A percentile compares a stretch with the other conserved stretches of the same genome.
Evolutionary conservation across 1,140 invertebrate species (phyloP).

Genomic region (Drosophila athabasca): DNA sequence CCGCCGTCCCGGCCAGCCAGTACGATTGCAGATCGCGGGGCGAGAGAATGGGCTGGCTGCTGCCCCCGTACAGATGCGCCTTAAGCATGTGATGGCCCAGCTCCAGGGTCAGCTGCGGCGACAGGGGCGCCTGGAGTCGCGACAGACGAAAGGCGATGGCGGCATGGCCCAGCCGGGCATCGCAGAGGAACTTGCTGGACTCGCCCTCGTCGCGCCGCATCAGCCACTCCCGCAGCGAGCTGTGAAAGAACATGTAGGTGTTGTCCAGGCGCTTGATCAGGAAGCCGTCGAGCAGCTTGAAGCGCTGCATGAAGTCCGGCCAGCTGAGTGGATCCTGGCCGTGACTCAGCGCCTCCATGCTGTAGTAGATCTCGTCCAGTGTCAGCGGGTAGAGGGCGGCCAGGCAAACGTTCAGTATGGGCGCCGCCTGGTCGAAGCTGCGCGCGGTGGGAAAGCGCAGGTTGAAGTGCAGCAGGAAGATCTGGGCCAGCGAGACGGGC

Average conservation of each 20-base stretch:
- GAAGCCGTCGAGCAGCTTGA: slow-evolving; percentile 92
- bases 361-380: slow-evolving; percentile 95
- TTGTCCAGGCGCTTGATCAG: slow-evolving; percentile 94
- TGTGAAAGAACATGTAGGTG: slow-evolving; percentile 98
- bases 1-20: slow-evolving; percentile 93
- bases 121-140: slow-evolving; percentile 92
- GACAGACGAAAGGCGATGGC: slow-evolving; percentile 95
- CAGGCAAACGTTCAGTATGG: slow-evolving; percentile 94
- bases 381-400: slow-evolving; percentile 95
- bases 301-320: slow-evolving; percentile 94
- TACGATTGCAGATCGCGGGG: slow-evolving; percentile 93
- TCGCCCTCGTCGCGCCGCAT: slow-evolving; percentile 95
- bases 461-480: slow-evolving; percentile 97
- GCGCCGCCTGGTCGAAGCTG: slow-evolving; percentile 94
- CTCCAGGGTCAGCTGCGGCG: slow-evolving; percentile 94
- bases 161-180: slow-evolving; percentile 94
- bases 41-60: slow-evolving; percentile 85
- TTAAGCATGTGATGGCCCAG: slow-evolving; percentile 98
- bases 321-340: slow-evolving; percentile 88
- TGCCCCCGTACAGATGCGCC: slow-evolving; percentile 95
- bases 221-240: slow-evolving; percentile 98
- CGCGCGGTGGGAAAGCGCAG: slow-evolving; percentile 94
- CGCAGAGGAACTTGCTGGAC: slow-evolving; percentile 94
- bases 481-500: slow-evolving; percentile 95
- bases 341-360: slow-evolving; percentile 93